A percentile compares a stretch with the other conserved stretches of the same genome.
Conservation (phyloP, 2,888 invertebrate species). For the Drosophila borealis region DNA sequence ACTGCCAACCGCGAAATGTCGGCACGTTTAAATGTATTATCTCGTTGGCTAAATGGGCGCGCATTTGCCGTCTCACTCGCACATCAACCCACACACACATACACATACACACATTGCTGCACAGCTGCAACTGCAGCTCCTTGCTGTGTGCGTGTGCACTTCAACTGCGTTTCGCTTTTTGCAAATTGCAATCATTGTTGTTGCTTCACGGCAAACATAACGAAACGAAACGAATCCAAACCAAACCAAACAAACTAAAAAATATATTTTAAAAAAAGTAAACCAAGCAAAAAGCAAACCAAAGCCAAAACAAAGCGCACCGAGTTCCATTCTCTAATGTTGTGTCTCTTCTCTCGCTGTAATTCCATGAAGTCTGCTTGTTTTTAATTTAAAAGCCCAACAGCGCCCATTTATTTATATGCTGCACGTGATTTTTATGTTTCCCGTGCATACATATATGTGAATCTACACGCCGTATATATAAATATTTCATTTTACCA, state of each 20-base stretch:
- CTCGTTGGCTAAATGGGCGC: slow-evolving; percentile 41
- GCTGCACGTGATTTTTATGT: slow-evolving; percentile 69
- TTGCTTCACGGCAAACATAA: slow-evolving; percentile 27
- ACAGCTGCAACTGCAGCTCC: slow-evolving; percentile 1
- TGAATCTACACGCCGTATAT: slow-evolving; percentile 44
- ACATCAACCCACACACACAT: not conserved
- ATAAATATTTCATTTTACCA: slow-evolving; percentile 74
- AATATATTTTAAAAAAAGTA: too few species aligned
- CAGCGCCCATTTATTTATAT: slow-evolving; percentile 69
- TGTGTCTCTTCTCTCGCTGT: slow-evolving; percentile 18
- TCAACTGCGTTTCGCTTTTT: slow-evolving; percentile 63
- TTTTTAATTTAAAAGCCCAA: slow-evolving; percentile 76
- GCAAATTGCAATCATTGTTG: slow-evolving; percentile 73
- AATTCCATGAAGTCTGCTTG: slow-evolving; percentile 61
- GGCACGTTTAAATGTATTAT: slow-evolving; percentile 68
- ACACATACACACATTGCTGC: not conserved
- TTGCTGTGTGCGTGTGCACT: slow-evolving; percentile 40
- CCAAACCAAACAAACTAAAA: slow-evolving; percentile 34
- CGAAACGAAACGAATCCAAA: slow-evolving; percentile 28
- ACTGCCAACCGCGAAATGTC: slow-evolving; percentile 52
- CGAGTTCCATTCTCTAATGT: slow-evolving; percentile 18
- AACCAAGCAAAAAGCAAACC: not conserved
- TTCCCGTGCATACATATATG: slow-evolving; percentile 25
- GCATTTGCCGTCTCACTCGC: slow-evolving; percentile 17
- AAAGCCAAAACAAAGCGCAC: slow-evolving; percentile 3